phyloP scores from a whole-genome alignment of 2,113 vertebrate species.

The Ictidomys tridecemlineatus region DNA sequence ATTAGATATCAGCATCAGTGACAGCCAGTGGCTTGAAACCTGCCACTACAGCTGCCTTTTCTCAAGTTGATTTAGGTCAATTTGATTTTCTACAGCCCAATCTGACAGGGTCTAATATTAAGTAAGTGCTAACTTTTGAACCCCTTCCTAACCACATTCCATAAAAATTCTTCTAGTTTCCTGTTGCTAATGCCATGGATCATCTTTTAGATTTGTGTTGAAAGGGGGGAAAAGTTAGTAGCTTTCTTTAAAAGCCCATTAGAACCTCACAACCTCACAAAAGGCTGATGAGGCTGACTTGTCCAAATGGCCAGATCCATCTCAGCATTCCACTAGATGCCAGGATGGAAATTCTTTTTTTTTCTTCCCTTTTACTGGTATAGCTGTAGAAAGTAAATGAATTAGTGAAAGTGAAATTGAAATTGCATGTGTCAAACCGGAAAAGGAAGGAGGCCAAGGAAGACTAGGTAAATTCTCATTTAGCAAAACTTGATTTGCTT shows the following conservation, averaged over 20 bases:
- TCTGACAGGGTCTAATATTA: neutral
- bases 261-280: neutral
- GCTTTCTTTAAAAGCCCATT: neutral
- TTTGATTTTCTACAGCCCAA: conserved; percentile 47
- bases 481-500: conserved; percentile 60
- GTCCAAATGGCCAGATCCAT: neutral
- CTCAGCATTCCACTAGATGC: neutral
- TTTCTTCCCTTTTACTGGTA: neutral
- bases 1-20: neutral
- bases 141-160: neutral
- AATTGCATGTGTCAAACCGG: conserved; percentile 42
- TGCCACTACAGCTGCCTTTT: neutral
- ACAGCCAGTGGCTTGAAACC: conserved; percentile 29
- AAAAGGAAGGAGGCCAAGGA: conserved; percentile 14
- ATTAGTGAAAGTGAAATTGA: conserved; percentile 60
- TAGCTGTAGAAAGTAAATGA: conserved; percentile 39
- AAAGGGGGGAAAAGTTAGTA: neutral
- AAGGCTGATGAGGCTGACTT: neutral
- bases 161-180: neutral
- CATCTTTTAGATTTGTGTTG: conserved; percentile 15
- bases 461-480: conserved; percentile 6
- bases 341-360: neutral
- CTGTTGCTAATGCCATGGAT: neutral
- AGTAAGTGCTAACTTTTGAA: neutral
- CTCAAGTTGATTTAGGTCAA: neutral